A percentile compares a stretch with the other conserved stretches of the same genome.
These are phyloP conservation scores for Drosophila heteroneura DNA, from an alignment of 2,888 invertebrate genomes.

Conservation along the genomic window DNA sequence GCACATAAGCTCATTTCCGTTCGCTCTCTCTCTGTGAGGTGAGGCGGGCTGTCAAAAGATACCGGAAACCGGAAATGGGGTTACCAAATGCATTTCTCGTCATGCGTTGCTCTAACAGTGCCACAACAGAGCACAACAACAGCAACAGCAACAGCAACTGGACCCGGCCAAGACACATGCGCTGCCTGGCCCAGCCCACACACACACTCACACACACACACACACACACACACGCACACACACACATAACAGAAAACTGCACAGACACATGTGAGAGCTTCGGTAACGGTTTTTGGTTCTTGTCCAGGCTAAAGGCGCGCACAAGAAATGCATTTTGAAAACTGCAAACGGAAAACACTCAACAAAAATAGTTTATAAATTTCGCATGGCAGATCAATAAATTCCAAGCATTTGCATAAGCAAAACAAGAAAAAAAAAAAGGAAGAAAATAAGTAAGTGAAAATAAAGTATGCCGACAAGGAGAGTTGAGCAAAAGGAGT, in stretches of 20 bases:
- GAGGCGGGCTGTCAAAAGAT: constrained; percentile 61
- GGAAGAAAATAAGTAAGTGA: constrained; percentile 5
- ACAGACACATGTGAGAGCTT: constrained; percentile 64
- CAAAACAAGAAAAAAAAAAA: not conserved
- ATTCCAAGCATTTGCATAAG: not conserved
- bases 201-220: constrained; percentile 10
- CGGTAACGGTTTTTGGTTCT: constrained; percentile 53
- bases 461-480: not conserved
- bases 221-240: not conserved
- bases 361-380: not conserved
- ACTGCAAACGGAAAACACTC: not conserved
- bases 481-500: not conserved
- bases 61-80: constrained; percentile 77
- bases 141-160: constrained; percentile 9
- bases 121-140: constrained; percentile 61
- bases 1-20: constrained; percentile 69
- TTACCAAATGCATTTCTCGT: constrained; percentile 74
- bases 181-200: constrained; percentile 9
- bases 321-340: constrained; percentile 64
- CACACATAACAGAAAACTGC: constrained; percentile 29
- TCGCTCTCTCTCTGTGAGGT: constrained; percentile 37
- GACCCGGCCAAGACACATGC: constrained; percentile 36
- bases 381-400: not conserved
- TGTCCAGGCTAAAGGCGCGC: constrained; percentile 72
- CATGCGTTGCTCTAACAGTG: constrained; percentile 70